Conservation (phyloP, 2,797 vertebrate genomes). For the Brachyalestes nurse region DNA sequence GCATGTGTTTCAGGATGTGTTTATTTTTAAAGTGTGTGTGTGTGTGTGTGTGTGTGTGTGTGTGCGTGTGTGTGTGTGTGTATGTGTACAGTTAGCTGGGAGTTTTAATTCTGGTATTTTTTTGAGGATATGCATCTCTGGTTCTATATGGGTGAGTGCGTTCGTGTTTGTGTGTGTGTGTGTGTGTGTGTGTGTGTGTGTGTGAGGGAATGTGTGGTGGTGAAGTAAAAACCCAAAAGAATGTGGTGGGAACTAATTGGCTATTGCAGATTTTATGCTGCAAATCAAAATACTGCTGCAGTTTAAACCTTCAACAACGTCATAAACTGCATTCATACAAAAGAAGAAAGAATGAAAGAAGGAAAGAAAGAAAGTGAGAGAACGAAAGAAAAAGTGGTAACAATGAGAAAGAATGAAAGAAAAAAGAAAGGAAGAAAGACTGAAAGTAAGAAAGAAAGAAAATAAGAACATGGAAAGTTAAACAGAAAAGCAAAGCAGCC, state of each 20-base stretch:
- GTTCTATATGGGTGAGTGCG: neutral
- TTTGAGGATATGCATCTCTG: neutral
- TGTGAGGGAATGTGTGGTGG: constrained; percentile 2
- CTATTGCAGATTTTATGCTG: constrained; percentile 13
- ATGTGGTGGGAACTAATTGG: constrained; percentile 11
- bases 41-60: neutral
- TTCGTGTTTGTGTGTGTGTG: neutral
- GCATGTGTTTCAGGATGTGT: neutral
- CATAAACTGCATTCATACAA: neutral
- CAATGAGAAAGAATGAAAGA: too few species aligned
- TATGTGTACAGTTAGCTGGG: neutral
- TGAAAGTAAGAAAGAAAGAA: neutral
- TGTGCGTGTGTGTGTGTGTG: neutral
- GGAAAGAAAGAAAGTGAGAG: neutral
- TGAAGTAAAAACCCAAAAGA: constrained; percentile 1
- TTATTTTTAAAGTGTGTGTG: neutral
- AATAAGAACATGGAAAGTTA: too few species aligned
- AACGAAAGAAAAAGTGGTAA: neutral
- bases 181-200: constrained; percentile 27
- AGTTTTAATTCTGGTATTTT: neutral
- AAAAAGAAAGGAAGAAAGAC: neutral
- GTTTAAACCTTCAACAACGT: constrained; percentile 3
- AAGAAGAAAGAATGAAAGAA: neutral
- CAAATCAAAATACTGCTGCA: constrained; percentile 31
- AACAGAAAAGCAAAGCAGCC: too few species aligned